Evolutionary conservation across 2,797 vertebrate species (phyloP).

Genomic region (Odontamblyopus lacepedii): DNA sequence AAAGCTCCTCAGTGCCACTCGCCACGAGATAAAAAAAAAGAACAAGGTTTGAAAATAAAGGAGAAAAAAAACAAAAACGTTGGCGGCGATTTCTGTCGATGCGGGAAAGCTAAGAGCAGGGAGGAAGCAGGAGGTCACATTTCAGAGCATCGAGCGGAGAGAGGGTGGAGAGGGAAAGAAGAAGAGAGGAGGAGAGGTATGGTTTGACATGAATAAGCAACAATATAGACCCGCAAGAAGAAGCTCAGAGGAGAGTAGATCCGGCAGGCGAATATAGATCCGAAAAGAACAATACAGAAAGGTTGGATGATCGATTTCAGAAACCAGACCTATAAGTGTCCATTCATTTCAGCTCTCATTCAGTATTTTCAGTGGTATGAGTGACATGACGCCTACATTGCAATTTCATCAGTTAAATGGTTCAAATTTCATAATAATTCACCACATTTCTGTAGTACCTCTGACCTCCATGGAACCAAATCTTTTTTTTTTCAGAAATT

Average conservation of each 20-base stretch:
- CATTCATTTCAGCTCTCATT: not conserved
- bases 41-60: conserved; percentile 18
- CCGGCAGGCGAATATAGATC: not conserved
- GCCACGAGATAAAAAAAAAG: conserved; percentile 29
- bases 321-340: not conserved
- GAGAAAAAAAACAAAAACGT: conserved; percentile 22
- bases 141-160: conserved; percentile 60
- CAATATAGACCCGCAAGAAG: conserved; percentile 23
- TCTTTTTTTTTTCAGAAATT: too few species aligned
- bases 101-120: conserved; percentile 49
- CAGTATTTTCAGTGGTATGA: not conserved
- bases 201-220: conserved; percentile 35
- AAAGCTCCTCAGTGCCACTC: conserved; percentile 30
- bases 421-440: too few species aligned
- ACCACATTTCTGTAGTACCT: too few species aligned
- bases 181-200: conserved; percentile 48
- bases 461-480: too few species aligned
- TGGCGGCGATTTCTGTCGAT: conserved; percentile 49
- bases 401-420: too few species aligned
- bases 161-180: conserved; percentile 33
- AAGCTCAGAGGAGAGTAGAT: conserved; percentile 3
- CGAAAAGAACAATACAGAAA: not conserved
- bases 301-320: not conserved
- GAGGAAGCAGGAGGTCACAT: conserved; percentile 64
- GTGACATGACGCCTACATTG: too few species aligned